phyloP scores from a whole-genome alignment of 2,113 vertebrate species.

The Alosa alosa region DNA sequence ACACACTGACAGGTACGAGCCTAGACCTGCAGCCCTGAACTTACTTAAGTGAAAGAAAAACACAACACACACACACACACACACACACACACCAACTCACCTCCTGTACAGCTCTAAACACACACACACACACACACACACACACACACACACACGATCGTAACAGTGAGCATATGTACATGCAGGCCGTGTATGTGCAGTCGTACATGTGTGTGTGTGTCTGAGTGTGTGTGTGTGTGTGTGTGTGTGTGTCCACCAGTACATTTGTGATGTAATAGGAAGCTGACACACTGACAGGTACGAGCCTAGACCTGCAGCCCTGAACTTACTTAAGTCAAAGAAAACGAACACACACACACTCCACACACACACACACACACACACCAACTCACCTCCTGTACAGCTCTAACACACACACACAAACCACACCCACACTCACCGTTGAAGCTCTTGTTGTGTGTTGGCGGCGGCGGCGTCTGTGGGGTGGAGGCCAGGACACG shows the following conservation, averaged over 20 bases:
- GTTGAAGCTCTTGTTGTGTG: conserved; percentile 72
- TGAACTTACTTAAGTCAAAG: not conserved
- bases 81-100: no score
- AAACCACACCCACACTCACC: conserved; percentile 58
- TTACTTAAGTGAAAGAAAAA: not conserved
- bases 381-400: no score
- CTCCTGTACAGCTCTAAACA: no score
- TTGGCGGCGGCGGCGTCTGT: conserved; percentile 47
- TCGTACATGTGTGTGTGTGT: not conserved
- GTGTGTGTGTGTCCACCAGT: not conserved
- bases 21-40: not conserved
- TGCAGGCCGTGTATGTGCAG: not conserved
- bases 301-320: not conserved
- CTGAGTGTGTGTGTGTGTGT: not conserved
- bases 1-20: not conserved
- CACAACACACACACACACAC: not conserved
- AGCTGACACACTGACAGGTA: not conserved
- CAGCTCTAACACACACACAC: not conserved
- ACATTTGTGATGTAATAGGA: not conserved
- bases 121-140: no score
- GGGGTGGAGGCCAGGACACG: conserved; percentile 58
- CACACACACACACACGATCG: no score
- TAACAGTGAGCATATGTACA: not conserved
- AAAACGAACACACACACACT: not conserved
- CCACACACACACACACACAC: not conserved